phyloP scores from a whole-genome alignment of 2,113 vertebrate species.

The Lophotis ruficrista region DNA sequence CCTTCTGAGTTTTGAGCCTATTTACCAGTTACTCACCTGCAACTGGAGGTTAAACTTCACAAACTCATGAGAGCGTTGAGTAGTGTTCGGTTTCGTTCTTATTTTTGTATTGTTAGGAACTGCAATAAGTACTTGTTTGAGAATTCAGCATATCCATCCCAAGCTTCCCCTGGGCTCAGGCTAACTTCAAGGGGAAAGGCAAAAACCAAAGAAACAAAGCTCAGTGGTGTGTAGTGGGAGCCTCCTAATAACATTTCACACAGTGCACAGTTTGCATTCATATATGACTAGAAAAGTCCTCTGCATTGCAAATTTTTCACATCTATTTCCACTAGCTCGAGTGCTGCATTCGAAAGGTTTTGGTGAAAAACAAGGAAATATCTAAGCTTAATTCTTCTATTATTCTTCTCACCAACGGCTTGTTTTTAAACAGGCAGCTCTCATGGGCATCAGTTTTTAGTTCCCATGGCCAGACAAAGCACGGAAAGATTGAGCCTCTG shows the following conservation, averaged over 20 bases:
- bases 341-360: not conserved
- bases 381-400: not conserved
- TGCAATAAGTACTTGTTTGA: not conserved
- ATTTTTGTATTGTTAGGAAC: not conserved
- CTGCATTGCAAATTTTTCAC: not conserved
- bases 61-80: not conserved
- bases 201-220: not conserved
- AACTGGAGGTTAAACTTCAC: not conserved
- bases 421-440: not conserved
- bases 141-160: not conserved
- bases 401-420: not conserved
- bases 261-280: not conserved
- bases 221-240: not conserved
- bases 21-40: not conserved
- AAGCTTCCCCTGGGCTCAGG: not conserved
- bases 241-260: not conserved
- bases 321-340: not conserved
- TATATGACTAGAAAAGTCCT: not conserved
- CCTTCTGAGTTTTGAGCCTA: not conserved
- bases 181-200: not conserved
- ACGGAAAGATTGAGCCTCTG: not conserved
- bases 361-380: not conserved
- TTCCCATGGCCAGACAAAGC: not conserved
- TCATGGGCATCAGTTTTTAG: not conserved
- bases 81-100: not conserved